phyloP scores from a whole-genome alignment of 2,888 invertebrate genomes.

The Macrophya annulata region DNA sequence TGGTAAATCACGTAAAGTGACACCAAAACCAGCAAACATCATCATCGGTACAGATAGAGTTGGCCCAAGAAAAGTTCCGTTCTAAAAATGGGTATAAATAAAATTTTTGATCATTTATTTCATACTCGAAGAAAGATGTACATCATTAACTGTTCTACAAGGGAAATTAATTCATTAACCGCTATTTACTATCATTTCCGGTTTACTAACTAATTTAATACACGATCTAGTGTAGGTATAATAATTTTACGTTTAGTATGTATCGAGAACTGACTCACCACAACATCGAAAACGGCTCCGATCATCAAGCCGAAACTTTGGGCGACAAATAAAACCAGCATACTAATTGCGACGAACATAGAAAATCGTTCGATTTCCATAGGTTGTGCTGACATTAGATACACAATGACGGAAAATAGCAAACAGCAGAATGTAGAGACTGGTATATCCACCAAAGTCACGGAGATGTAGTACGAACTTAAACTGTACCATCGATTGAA shows the following conservation, averaged over 20 bases:
- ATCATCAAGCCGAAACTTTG: slow-evolving; percentile 96
- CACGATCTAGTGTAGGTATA: background rate
- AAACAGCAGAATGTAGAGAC: slow-evolving; percentile 88
- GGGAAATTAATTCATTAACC: background rate
- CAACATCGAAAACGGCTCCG: slow-evolving; percentile 93
- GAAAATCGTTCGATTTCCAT: slow-evolving; percentile 88
- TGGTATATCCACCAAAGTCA: slow-evolving; percentile 90
- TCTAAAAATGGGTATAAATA: slow-evolving; percentile 82
- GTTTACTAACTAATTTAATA: background rate
- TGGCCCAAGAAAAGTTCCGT: slow-evolving; percentile 97
- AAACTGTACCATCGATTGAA: slow-evolving; percentile 95
- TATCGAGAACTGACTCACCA: slow-evolving; percentile 83
- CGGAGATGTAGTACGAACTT: slow-evolving; percentile 90
- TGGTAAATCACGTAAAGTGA: slow-evolving; percentile 93
- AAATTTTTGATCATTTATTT: background rate
- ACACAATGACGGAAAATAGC: slow-evolving; percentile 88
- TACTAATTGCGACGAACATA: slow-evolving; percentile 92
- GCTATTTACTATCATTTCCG: background rate
- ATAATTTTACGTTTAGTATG: background rate
- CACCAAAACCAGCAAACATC: slow-evolving; percentile 98
- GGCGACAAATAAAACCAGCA: slow-evolving; percentile 93
- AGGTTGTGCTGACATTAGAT: slow-evolving; percentile 95
- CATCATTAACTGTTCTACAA: background rate
- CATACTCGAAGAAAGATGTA: background rate
- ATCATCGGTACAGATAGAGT: slow-evolving; percentile 96